Evolutionary conservation across 2,797 vertebrate genomes (phyloP).

Genomic region (Rhinatrema bivittatum): DNA sequence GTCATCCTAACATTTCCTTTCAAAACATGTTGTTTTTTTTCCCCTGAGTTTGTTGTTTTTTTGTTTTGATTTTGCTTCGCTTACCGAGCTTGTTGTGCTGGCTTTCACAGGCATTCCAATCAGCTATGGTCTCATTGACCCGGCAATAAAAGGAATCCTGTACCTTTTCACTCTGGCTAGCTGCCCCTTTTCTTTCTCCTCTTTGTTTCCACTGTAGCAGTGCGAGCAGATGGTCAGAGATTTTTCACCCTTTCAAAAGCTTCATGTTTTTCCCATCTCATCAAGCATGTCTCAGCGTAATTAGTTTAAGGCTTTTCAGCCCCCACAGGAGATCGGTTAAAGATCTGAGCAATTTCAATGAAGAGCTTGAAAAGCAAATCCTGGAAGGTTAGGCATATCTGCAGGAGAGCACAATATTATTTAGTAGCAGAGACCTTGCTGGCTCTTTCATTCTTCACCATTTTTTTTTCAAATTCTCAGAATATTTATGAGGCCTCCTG

Average conservation of each 20-base stretch:
- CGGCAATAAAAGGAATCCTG: conserved; percentile 45
- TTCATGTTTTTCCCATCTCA: conserved; percentile 70
- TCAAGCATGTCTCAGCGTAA: conserved; percentile 71
- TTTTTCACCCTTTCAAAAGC: conserved; percentile 67
- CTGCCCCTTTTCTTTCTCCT: conserved; percentile 20
- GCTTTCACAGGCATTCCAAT: conserved; percentile 27
- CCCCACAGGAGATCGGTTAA: conserved; percentile 57
- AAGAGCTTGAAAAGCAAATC: conserved; percentile 54
- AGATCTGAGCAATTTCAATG: conserved; percentile 57
- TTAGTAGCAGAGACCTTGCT: conserved; percentile 38
- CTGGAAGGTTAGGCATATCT: conserved; percentile 57
- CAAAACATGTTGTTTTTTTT: conserved; percentile 1
- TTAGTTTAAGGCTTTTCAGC: conserved; percentile 70
- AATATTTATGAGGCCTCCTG: conserved; percentile 59
- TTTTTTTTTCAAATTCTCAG: conserved; percentile 45
- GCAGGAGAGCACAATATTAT: conserved; percentile 49
- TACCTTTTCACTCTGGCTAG: conserved; percentile 26
- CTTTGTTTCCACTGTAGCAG: conserved; percentile 37
- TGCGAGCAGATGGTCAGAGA: conserved; percentile 67
- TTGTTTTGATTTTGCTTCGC: conserved; percentile 7
- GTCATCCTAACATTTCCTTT: conserved; percentile 5
- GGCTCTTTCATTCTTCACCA: conserved; percentile 12
- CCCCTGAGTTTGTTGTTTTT: too few species aligned
- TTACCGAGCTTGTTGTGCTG: conserved; percentile 6
- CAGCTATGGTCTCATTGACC: conserved; percentile 38